Evolutionary conservation across 2,797 vertebrate genomes (phyloP).

Genomic region (Malurus leucopterus): DNA sequence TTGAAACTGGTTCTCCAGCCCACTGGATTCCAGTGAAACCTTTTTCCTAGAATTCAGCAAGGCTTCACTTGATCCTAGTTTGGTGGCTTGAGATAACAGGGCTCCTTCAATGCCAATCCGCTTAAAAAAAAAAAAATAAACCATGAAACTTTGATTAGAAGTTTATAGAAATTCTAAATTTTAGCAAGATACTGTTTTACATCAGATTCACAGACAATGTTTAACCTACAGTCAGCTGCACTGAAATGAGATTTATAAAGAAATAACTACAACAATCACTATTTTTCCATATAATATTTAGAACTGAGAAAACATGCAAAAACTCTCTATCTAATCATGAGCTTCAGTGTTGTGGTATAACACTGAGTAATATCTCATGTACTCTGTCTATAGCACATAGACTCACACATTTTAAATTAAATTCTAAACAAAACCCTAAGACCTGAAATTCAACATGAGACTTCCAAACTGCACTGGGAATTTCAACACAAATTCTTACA

Average conservation of each 20-base stretch:
- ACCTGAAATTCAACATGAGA: background rate
- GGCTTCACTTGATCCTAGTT: conserved; percentile 67
- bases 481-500: background rate
- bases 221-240: background rate
- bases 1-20: conserved; percentile 78
- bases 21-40: conserved; percentile 41
- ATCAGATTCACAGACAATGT: background rate
- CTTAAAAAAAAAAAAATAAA: conserved; percentile 40
- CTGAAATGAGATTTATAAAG: background rate
- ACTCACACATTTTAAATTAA: background rate
- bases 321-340: background rate
- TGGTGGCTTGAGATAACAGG: conserved; percentile 78
- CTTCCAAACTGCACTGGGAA: background rate
- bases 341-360: background rate
- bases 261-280: background rate
- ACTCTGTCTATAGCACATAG: background rate
- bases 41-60: conserved; percentile 74
- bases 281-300: background rate
- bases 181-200: background rate
- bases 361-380: background rate
- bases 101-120: conserved; percentile 75
- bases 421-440: background rate
- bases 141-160: background rate
- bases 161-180: background rate
- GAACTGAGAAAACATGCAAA: background rate